Evolutionary conservation across 2,113 vertebrate genomes (phyloP).

Genomic region (Andinoacara biseriatus): DNA sequence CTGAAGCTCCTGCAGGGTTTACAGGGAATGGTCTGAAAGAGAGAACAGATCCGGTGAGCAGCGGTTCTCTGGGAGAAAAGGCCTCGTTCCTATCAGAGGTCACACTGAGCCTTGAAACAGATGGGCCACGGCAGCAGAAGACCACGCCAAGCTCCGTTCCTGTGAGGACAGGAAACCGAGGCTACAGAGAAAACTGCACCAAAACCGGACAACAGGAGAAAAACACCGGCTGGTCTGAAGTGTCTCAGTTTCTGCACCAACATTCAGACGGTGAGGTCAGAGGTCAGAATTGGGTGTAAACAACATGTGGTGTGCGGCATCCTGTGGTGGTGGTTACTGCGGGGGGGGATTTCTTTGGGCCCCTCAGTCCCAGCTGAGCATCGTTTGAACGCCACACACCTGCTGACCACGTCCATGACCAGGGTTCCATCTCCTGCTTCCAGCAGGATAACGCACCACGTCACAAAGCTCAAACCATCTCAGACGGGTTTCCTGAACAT

Average conservation of each 20-base stretch:
- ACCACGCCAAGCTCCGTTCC: rapidly evolving
- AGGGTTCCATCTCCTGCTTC: not conserved
- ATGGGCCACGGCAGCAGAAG: not conserved
- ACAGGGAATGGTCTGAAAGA: no score
- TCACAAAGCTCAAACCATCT: not conserved
- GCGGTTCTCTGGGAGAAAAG: not conserved
- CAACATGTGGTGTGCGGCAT: not conserved
- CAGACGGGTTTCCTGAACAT: not conserved
- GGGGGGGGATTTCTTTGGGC: no score
- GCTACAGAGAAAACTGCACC: no score
- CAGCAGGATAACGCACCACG: not conserved
- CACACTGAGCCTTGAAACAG: not conserved
- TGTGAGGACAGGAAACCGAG: not conserved
- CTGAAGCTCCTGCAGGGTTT: no score
- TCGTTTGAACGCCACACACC: no score
- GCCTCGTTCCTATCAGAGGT: rapidly evolving
- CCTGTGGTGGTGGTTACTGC: not conserved
- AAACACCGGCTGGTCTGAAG: rapidly evolving
- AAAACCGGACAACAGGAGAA: not conserved
- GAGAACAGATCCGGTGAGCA: not conserved
- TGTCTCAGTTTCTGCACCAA: not conserved
- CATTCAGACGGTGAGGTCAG: not conserved
- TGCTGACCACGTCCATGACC: no score
- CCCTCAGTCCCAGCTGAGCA: no score
- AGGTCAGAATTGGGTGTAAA: not conserved